A percentile compares a stretch with the other conserved stretches of the same genome.
phyloP scores from a whole-genome alignment of 2,888 invertebrate genomes.

The Scrobipalpa atriplicella region DNA sequence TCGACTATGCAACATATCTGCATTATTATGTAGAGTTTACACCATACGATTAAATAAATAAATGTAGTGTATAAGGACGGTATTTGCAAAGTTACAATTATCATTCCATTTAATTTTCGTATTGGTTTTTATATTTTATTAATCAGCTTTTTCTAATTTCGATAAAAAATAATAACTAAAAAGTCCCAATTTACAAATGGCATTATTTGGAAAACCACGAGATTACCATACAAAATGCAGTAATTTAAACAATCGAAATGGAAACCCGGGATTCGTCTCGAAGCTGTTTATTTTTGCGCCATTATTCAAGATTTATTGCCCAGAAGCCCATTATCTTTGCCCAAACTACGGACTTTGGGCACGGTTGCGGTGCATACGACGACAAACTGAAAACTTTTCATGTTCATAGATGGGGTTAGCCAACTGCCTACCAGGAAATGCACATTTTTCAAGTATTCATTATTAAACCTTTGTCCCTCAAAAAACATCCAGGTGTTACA shows the following conservation, averaged over 20 bases:
- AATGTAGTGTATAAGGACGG: no score
- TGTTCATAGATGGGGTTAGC: background rate
- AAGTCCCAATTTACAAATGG: no score
- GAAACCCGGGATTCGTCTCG: slow-evolving; percentile 39
- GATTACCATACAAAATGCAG: slow-evolving; percentile 34
- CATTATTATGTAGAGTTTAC: no score
- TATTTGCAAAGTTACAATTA: no score
- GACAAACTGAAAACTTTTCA: background rate
- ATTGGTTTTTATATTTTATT: no score
- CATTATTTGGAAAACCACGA: background rate
- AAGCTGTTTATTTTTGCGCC: slow-evolving; percentile 56
- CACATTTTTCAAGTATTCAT: background rate
- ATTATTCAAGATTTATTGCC: slow-evolving; percentile 54
- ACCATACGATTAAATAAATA: no score
- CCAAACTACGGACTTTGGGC: slow-evolving; percentile 44
- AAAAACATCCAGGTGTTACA: no score
- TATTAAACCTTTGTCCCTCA: no score
- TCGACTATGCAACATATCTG: background rate
- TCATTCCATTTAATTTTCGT: no score
- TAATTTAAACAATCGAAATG: slow-evolving; percentile 48
- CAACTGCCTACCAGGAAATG: no score
- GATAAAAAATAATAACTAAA: no score
- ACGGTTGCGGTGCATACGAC: background rate
- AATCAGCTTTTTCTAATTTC: no score
- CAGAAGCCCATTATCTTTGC: slow-evolving; percentile 52